A percentile compares a stretch with the other conserved stretches of the same genome.
Conservation (phyloP, 2,888 invertebrate genomes). For the Pinctada fucata region DNA sequence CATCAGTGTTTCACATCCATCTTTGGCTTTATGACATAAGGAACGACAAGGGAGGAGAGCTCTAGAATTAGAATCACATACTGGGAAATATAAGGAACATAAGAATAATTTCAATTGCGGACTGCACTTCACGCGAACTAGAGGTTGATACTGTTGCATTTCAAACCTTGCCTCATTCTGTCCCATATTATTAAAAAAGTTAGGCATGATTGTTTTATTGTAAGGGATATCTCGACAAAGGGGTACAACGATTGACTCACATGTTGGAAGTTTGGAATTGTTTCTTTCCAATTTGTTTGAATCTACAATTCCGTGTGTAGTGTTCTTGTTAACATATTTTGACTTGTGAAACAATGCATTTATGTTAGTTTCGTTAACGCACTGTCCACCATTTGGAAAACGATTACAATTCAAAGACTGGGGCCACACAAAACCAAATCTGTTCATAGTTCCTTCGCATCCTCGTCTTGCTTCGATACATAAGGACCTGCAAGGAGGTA, state of each 20-base stretch:
- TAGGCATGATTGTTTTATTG: constrained; percentile 10
- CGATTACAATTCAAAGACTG: not conserved
- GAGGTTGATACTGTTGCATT: not conserved
- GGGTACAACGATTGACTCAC: too few species aligned
- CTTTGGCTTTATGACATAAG: not conserved
- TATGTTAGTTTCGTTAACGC: too few species aligned
- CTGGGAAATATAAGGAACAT: not conserved
- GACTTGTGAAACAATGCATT: too few species aligned
- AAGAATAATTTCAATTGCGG: not conserved
- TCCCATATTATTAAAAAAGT: not conserved
- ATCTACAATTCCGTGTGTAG: too few species aligned
- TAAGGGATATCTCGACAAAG: not conserved
- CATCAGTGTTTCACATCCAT: constrained; percentile 6
- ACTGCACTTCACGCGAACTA: constrained; percentile 5
- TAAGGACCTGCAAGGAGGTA: constrained; percentile 3
- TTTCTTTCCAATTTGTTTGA: too few species aligned
- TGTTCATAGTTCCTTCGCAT: constrained; percentile 15
- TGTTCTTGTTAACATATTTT: too few species aligned
- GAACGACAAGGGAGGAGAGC: not conserved
- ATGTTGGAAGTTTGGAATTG: too few species aligned
- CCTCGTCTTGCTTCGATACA: constrained; percentile 5
- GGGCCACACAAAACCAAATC: constrained; percentile 12
- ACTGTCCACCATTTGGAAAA: too few species aligned
- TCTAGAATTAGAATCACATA: not conserved
- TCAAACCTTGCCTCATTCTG: not conserved